Conservation (phyloP, 2,797 vertebrate genomes). For the Geotrypetes seraphini region DNA sequence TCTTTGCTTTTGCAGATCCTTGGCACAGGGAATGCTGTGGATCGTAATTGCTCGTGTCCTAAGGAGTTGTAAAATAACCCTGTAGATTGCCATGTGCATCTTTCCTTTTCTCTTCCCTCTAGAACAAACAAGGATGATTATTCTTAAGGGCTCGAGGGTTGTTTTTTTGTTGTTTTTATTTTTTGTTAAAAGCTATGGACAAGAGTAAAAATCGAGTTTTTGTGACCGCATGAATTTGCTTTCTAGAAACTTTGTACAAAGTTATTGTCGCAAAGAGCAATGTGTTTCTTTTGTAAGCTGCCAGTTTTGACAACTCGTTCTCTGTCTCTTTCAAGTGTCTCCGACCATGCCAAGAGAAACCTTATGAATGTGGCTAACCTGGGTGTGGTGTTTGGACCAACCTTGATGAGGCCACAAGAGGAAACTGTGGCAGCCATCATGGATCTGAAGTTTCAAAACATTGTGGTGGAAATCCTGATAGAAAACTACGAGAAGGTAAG, state of each 20-base stretch:
- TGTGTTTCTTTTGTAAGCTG: constrained; percentile 17
- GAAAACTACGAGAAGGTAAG: constrained; percentile 87
- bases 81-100: constrained; percentile 21
- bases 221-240: constrained; percentile 10
- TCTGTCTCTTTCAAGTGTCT: constrained; percentile 43
- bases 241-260: constrained; percentile 12
- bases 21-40: constrained; percentile 25
- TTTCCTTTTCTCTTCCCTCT: constrained; percentile 7
- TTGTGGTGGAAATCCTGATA: constrained; percentile 93
- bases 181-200: constrained; percentile 9
- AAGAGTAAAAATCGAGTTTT: constrained; percentile 21
- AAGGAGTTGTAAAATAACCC: too few relatives aligned
- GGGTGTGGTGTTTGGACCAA: constrained; percentile 94
- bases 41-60: constrained; percentile 37
- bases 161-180: too few relatives aligned
- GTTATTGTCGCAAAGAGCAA: constrained; percentile 11
- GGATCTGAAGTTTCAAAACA: constrained; percentile 98
- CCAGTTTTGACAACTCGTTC: constrained; percentile 26
- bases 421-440: constrained; percentile 96
- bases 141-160: not conserved
- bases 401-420: constrained; percentile 91
- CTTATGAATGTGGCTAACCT: constrained; percentile 94
- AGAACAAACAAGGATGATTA: constrained; percentile 9
- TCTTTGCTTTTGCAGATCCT: constrained; percentile 14
- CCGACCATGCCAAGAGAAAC: constrained; percentile 69